phyloP scores from a whole-genome alignment of 2,797 vertebrate genomes.

The Cryptoprocta ferox region DNA sequence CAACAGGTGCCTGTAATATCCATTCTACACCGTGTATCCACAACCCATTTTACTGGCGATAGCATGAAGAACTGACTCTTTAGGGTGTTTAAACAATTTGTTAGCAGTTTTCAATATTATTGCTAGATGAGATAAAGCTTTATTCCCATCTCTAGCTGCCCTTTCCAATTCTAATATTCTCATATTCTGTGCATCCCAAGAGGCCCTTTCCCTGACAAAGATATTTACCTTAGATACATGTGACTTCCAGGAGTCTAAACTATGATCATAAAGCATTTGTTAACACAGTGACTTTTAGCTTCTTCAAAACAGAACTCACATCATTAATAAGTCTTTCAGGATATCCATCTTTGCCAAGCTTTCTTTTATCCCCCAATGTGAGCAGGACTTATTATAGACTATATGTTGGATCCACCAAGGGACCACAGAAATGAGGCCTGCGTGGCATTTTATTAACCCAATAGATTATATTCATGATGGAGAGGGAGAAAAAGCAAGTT shows the following conservation, averaged over 20 bases:
- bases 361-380: neutral
- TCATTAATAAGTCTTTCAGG: slow-evolving; percentile 48
- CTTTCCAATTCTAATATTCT: slow-evolving; percentile 75
- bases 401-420: slow-evolving; percentile 33
- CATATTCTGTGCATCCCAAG: slow-evolving; percentile 33
- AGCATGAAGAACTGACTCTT: neutral
- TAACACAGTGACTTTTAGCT: neutral
- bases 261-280: slow-evolving; percentile 50
- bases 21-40: neutral
- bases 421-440: slow-evolving; percentile 52
- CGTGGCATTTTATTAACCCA: slow-evolving; percentile 62
- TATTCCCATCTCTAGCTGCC: slow-evolving; percentile 68
- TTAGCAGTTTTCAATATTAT: slow-evolving; percentile 68
- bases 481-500: neutral
- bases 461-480: slow-evolving; percentile 40
- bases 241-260: slow-evolving; percentile 69
- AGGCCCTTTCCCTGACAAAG: slow-evolving; percentile 68
- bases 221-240: slow-evolving; percentile 71
- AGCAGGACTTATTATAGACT: slow-evolving; percentile 43
- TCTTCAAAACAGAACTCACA: slow-evolving; percentile 40
- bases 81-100: slow-evolving; percentile 42
- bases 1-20: neutral
- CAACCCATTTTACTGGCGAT: neutral
- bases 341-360: slow-evolving; percentile 36
- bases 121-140: slow-evolving; percentile 57